Evolutionary conservation across 2,888 invertebrate species (phyloP).

Genomic region (Bruchidius siliquastri): DNA sequence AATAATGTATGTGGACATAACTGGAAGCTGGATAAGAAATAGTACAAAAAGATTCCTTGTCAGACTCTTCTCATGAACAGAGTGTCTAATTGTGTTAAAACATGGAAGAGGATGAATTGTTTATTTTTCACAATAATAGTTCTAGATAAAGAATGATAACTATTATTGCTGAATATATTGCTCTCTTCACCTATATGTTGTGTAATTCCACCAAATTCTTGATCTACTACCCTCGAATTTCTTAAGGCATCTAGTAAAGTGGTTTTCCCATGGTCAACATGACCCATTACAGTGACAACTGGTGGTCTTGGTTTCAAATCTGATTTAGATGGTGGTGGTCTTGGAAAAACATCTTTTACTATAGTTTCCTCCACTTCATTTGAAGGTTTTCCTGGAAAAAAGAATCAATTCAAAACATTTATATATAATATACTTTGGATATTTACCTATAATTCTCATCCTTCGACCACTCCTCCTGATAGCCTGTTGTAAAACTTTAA

Average conservation of each 20-base stretch:
- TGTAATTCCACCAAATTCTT: conserved; percentile 97
- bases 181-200: conserved; percentile 75
- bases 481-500: conserved; percentile 40
- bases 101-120: too few relatives aligned
- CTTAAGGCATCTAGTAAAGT: conserved; percentile 87
- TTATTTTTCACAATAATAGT: too few relatives aligned
- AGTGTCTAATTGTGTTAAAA: too few relatives aligned
- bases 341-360: conserved; percentile 50
- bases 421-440: conserved; percentile 29
- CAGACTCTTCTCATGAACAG: too few relatives aligned
- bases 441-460: conserved; percentile 40
- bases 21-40: too few relatives aligned
- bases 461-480: conserved; percentile 39
- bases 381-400: conserved; percentile 29
- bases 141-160: too few relatives aligned
- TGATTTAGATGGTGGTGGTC: conserved; percentile 62
- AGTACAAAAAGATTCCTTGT: too few relatives aligned
- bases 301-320: conserved; percentile 75
- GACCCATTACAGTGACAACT: conserved; percentile 98
- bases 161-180: background rate
- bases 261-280: conserved; percentile 98
- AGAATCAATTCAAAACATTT: conserved; percentile 26
- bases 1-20: too few relatives aligned
- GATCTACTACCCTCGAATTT: conserved; percentile 78
- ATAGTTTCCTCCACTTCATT: conserved; percentile 24